Evolutionary conservation across 2,113 vertebrate genomes (phyloP).

Genomic region (Urocolius indicus): DNA sequence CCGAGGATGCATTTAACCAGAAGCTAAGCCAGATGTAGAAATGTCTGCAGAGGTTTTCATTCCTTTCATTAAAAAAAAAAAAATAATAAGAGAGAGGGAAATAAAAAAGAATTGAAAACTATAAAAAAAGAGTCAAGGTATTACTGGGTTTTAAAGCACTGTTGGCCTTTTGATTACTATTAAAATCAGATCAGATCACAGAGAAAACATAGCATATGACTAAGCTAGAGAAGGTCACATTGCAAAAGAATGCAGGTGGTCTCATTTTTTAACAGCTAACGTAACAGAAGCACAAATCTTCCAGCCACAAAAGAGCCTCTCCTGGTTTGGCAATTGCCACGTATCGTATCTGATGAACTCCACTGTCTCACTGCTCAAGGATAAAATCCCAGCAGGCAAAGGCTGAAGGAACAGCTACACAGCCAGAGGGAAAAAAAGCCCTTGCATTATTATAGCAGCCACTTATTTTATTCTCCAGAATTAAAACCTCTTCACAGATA

Average conservation of each 20-base stretch:
- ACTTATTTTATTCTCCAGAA: neutral
- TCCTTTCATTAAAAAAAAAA: slow-evolving; percentile 10
- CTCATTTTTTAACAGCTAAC: slow-evolving; percentile 42
- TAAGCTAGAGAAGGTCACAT: slow-evolving; percentile 59
- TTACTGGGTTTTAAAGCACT: slow-evolving; percentile 49
- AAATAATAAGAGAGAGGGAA: accelerated
- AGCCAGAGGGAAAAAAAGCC: slow-evolving; percentile 12
- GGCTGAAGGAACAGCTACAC: slow-evolving; percentile 20
- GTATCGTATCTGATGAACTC: slow-evolving; percentile 51
- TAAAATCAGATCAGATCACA: slow-evolving; percentile 50
- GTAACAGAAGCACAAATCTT: slow-evolving; percentile 57
- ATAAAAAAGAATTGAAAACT: neutral
- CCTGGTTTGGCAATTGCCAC: slow-evolving; percentile 44
- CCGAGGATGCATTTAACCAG: neutral
- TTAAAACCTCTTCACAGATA: slow-evolving; percentile 43
- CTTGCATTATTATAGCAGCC: slow-evolving; percentile 4
- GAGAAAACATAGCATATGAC: slow-evolving; percentile 17
- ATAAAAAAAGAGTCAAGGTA: neutral
- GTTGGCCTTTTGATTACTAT: slow-evolving; percentile 38
- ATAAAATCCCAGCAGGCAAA: slow-evolving; percentile 40
- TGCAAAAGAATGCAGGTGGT: slow-evolving; percentile 58
- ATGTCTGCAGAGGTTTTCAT: neutral
- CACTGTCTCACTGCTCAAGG: neutral
- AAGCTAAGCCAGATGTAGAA: slow-evolving; percentile 36
- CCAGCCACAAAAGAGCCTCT: slow-evolving; percentile 35